Evolutionary conservation across 2,888 invertebrate species (phyloP), one percentile per base, ranked within the genome.

Genomic region (Acutogordius australiensis): DNA sequence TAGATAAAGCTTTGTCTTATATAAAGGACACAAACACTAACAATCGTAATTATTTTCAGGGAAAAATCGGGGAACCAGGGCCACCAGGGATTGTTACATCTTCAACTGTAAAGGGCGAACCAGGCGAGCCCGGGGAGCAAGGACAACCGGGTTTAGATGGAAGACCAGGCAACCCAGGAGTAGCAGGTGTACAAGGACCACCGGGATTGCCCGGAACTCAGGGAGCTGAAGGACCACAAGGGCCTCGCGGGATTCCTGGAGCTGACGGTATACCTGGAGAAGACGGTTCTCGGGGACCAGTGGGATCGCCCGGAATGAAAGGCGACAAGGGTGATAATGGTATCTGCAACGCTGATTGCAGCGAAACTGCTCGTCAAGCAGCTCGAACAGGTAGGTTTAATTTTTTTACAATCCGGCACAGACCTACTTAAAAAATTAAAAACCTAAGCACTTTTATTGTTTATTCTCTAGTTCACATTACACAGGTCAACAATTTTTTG

Each of bases 201-300:
- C 8, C 26, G 23, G 51, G 51, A 21, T 4, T 21, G 26, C 8
- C 8, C 8, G 51, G 51, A 21, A 51, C 23, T 13, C 8, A 4
- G 4, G 51, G 51, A n/a, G 18, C 51, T 21, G 26, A 13, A 23
- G 51, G 51, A n/a, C 51, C 51, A 8, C 8, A 51, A 51, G 51
- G 51, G 4, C 51, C 51, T 23, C n/a, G 18, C 23, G 57, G 60
- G 18, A 23, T 28, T n/a, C 57, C 44, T 59, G 51, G 60, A 21
- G 51, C 59, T 59, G 60, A 58, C 28, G 51, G 60, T 18, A 27
- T 57, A 51, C 60, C 60, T 59, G 58, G 58, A 57, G 58, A 57
- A 28, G 58, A 57, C 23, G 58, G 58, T 8, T 8, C 30, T 4
- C 28, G 29, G 29, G 58, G 58, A 2, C 29, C 28, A 57, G 8